Conservation (phyloP, 2,888 invertebrate genomes). For the Tetragonisca angustula region DNA sequence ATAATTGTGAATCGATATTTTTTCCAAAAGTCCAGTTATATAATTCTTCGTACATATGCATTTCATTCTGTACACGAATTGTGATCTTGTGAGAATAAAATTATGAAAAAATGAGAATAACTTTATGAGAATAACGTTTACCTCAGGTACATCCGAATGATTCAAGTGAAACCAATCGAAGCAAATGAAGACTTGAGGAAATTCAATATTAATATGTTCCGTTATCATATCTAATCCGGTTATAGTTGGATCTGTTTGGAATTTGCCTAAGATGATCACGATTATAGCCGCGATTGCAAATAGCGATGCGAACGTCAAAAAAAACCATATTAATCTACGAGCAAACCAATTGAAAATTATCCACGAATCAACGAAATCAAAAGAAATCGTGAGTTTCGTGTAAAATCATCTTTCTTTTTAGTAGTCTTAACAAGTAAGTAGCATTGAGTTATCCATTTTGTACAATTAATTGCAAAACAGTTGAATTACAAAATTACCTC, state of each 20-base stretch:
- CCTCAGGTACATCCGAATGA: conserved; percentile 40
- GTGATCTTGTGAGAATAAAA: background rate
- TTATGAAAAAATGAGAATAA: background rate
- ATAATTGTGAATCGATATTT: background rate
- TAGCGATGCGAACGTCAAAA: conserved; percentile 89
- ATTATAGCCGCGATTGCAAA: conserved; percentile 91
- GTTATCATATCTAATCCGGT: conserved; percentile 87
- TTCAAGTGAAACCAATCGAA: conserved; percentile 64
- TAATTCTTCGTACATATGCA: conserved; percentile 20
- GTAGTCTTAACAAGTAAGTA: too few relatives aligned
- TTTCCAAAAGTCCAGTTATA: conserved; percentile 47
- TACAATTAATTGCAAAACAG: background rate
- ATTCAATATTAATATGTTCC: conserved; percentile 47
- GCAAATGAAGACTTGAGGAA: conserved; percentile 71
- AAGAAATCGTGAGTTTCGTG: too few relatives aligned
- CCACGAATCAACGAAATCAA: too few relatives aligned
- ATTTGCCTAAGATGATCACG: conserved; percentile 92
- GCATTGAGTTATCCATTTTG: background rate
- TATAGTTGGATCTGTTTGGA: conserved; percentile 93
- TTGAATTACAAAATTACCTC: conserved; percentile 85
- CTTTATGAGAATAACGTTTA: conserved; percentile 14
- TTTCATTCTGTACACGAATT: conserved; percentile 26
- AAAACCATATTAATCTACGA: conserved; percentile 92
- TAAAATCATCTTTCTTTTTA: too few relatives aligned
- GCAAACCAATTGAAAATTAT: background rate